phyloP scores from a whole-genome alignment of 2,113 vertebrate species.

The Tragulus kanchil region DNA sequence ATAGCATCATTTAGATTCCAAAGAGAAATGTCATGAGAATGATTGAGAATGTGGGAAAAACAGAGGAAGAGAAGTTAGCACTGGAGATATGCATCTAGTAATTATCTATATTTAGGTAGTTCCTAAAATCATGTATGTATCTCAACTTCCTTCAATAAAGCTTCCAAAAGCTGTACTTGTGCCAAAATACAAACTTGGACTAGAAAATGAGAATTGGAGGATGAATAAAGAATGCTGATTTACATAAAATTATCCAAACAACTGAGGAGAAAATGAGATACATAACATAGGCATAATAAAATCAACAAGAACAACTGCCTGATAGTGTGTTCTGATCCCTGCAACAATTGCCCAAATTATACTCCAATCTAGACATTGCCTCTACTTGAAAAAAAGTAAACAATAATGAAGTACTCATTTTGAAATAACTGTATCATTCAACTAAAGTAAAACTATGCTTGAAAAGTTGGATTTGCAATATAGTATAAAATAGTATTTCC shows the following conservation, averaged over 20 bases:
- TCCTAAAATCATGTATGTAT: constrained; percentile 58
- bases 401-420: constrained; percentile 55
- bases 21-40: not conserved
- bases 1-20: constrained; percentile 35
- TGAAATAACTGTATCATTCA: constrained; percentile 50
- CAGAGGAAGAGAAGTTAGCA: not conserved
- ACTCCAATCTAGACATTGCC: constrained; percentile 46
- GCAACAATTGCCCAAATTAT: constrained; percentile 65
- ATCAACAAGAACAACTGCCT: constrained; percentile 63
- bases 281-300: constrained; percentile 73
- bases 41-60: not conserved
- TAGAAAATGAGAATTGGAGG: constrained; percentile 62
- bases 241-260: constrained; percentile 72
- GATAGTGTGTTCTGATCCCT: constrained; percentile 40
- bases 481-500: constrained; percentile 46
- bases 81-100: constrained; percentile 54
- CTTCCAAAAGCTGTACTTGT: constrained; percentile 55
- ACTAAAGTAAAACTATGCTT: constrained; percentile 58
- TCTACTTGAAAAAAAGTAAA: constrained; percentile 62
- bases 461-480: constrained; percentile 18
- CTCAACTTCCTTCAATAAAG: constrained; percentile 49
- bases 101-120: constrained; percentile 50
- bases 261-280: constrained; percentile 71
- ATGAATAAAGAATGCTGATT: constrained; percentile 72
- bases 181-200: constrained; percentile 65